Evolutionary conservation across 2,888 invertebrate genomes (phyloP), one percentile per base, ranked within the genome.

Genomic region (Clunio marinus): DNA sequence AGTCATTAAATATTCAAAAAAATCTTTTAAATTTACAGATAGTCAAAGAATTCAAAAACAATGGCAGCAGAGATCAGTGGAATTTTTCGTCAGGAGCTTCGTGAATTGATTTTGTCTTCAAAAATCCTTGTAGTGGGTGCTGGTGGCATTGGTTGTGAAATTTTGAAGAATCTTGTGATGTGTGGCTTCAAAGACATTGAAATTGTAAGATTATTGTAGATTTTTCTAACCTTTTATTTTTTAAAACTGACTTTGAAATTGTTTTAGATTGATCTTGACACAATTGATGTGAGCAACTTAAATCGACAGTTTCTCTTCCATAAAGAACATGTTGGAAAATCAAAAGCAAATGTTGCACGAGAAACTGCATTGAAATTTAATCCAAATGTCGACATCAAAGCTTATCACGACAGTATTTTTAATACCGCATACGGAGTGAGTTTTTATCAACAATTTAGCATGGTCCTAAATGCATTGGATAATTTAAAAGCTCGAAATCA

Each of bases 221-320:
- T 5, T 57, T 22, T 15, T 3, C 15, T 41, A 7, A 60, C 15
- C 37, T 68, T 60, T 1, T 17, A 32, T 27, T 57, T 69, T 25
- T 59, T 37, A 28, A 63, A 10, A 17, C 13, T 58, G 13, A 15
- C 15, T 72, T 72, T 70, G 71, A 5, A 13, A n/a, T 22, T 71
- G n/a, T 86, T 87, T 72, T 81, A 98, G 97, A 94, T 99, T 80
- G 99, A 99, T 83, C 84, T 99, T 77, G 99, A 99, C 77, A 99
- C 98, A 0, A 99, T 99, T 77, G 99, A 99, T 81, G 91, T 99
- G 69, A 97, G 97, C 81, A 99, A 99, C 78, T 81, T 99, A 72
- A 99, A 99, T 80, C 86, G 99, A 41, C 99, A 99, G 78, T 99
- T 99, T 79, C 81, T 99, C n/a, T 99, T 99, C 76, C 92, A 96